A percentile compares a stretch with the other conserved stretches of the same genome.
These are phyloP conservation scores for Hydrotaea cyrtoneurina DNA, from an alignment of 2,888 invertebrate genomes.

Conservation along the genomic window DNA sequence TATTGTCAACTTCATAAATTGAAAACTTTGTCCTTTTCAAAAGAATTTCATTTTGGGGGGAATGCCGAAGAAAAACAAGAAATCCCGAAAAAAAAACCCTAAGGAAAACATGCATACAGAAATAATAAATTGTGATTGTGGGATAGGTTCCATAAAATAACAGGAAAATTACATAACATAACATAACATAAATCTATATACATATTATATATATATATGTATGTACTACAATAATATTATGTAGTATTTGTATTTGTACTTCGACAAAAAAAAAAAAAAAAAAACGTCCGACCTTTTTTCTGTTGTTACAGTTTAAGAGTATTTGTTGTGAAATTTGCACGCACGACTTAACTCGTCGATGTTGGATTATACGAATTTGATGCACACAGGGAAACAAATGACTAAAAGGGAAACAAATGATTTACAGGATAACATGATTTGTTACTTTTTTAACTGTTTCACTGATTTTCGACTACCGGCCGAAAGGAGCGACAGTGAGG, in stretches of 20 bases:
- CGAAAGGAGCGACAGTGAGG: neutral
- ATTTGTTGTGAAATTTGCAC: neutral
- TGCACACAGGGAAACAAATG: neutral
- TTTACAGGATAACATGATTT: constrained; percentile 6
- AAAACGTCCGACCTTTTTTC: neutral
- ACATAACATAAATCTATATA: too few species aligned
- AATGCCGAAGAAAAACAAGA: too few species aligned
- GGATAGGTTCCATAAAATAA: too few species aligned
- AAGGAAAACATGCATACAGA: too few species aligned
- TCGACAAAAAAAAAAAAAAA: neutral
- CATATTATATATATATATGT: too few species aligned
- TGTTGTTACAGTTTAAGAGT: neutral
- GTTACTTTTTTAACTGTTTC: neutral
- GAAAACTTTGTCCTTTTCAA: neutral
- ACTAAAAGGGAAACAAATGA: neutral
- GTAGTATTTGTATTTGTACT: too few species aligned
- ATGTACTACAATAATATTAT: too few species aligned
- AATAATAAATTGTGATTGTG: too few species aligned
- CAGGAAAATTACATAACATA: too few species aligned
- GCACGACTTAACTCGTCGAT: constrained; percentile 3
- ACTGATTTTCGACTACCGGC: neutral
- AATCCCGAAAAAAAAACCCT: too few species aligned
- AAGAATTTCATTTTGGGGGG: neutral
- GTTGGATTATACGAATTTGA: neutral
- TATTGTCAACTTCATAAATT: constrained; percentile 16